Base-by-base conservation (phyloP, 2,797 vertebrate genomes). In the Tarsius wallacei region DNA sequence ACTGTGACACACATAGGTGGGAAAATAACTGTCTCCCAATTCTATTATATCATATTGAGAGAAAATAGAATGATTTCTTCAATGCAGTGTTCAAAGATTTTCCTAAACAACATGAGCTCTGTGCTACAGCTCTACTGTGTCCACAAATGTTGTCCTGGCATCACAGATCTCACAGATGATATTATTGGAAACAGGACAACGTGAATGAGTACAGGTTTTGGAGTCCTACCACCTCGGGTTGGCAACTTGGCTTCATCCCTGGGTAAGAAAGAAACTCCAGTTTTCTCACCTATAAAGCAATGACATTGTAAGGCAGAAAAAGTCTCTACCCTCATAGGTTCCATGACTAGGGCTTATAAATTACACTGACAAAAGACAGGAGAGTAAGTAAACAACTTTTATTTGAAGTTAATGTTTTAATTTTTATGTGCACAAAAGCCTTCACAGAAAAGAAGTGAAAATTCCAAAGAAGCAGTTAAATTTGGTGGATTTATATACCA, bases 371-470 rank as follows among this genome's bases (percentile, higher is more conserved):
- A 16, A 61, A 24, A 61, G 53, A 51, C 4, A 78, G 11, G 59
- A 53, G 22, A 81, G 33, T 42, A 64, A 19, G 24, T 55, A 53
- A n/a, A 61, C 15, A 70, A 31, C 47, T 36, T 57, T 59, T 57
- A 88, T 49, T 33, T n/a, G 31, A 26, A 9, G 53, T 77, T 36
- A 57, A 68, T 68, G 63, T 70, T 42, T 77, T 78, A 36, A 55
- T 24, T 53, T 70, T 49, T 61, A 31, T 49, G 31, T 77, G 12
- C 49, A 78, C 59, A 33, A 24, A 49, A 15, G 6, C 55, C 24
- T n/a, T 91, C 28, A 80, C n/a, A 51, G 31, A 74, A 94, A 94
- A 55, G 55, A 83, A 90, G 14, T 59, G 8, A 83, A 82, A 28
- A 22, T 10, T 33, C 78, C 31, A 89, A 66, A 47, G 22, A 57